Conservation (phyloP, 1,140 invertebrate genomes). For the Drosophila ironensis region DNA sequence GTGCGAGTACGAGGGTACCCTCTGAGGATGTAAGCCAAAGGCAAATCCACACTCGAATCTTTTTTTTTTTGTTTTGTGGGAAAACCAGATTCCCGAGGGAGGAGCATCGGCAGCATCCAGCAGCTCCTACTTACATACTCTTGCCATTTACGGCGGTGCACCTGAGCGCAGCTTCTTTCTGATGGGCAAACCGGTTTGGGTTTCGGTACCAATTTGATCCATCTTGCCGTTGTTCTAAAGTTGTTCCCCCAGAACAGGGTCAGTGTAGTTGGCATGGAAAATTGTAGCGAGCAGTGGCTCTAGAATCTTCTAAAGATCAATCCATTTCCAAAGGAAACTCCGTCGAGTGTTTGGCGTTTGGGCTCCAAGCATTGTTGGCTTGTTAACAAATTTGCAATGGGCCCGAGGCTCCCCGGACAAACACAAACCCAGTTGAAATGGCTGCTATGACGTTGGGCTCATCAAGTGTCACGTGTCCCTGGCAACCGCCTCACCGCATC, state of each 20-base stretch:
- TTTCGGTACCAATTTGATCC: constrained; percentile 29
- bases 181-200: constrained; percentile 25
- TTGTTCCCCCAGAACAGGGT: constrained; percentile 68
- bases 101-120: constrained; percentile 15
- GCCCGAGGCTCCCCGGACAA: constrained; percentile 39
- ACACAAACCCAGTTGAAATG: constrained; percentile 42
- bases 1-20: not conserved
- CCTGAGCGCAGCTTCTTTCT: constrained; percentile 40
- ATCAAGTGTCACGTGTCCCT: constrained; percentile 67
- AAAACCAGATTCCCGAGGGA: constrained; percentile 40
- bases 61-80: not conserved
- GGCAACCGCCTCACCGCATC: constrained; percentile 5
- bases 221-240: constrained; percentile 46
- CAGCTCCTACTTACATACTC: constrained; percentile 42
- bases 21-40: not conserved
- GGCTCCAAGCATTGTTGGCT: constrained; percentile 49
- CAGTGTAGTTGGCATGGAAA: constrained; percentile 62
- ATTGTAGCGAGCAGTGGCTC: no score
- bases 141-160: constrained; percentile 38
- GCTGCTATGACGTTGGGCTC: constrained; percentile 24
- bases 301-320: no score
- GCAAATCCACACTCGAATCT: no score
- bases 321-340: no score
- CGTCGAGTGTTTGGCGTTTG: not conserved
- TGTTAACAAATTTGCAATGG: constrained; percentile 60